These are phyloP conservation scores for roundworm (Caenorhabditis elegans) DNA, from an alignment of 1,140 invertebrate species.

Conservation along the genomic window WBcel235 BX284606.5:11568001-11568500, in stretches of 20 bases:
- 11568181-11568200: slow-evolving; percentile 56
- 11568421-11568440: slow-evolving; percentile 61
- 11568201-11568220: slow-evolving; percentile 52
- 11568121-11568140: slow-evolving; percentile 61
- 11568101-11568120: slow-evolving; percentile 52
- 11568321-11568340: neutral
- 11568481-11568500: slow-evolving; percentile 59
- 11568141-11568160: slow-evolving; percentile 63
- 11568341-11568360: too few relatives aligned
- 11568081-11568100: slow-evolving; percentile 63
- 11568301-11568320: slow-evolving; percentile 56
- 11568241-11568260: slow-evolving; percentile 60
- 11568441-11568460: slow-evolving; percentile 63
- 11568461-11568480: slow-evolving; percentile 64
- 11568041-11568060: slow-evolving; percentile 46
- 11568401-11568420: slow-evolving; percentile 44
- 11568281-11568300: slow-evolving; percentile 62
- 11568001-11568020: slow-evolving; percentile 40
- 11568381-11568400: too few relatives aligned
- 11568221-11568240: slow-evolving; percentile 64
- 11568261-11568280: slow-evolving; percentile 57
- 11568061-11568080: slow-evolving; percentile 62
- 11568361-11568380: too few relatives aligned
- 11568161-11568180: slow-evolving; percentile 63
- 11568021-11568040: neutral